Conservation (phyloP, 2,113 vertebrate species). For the Leuciscus idus region DNA sequence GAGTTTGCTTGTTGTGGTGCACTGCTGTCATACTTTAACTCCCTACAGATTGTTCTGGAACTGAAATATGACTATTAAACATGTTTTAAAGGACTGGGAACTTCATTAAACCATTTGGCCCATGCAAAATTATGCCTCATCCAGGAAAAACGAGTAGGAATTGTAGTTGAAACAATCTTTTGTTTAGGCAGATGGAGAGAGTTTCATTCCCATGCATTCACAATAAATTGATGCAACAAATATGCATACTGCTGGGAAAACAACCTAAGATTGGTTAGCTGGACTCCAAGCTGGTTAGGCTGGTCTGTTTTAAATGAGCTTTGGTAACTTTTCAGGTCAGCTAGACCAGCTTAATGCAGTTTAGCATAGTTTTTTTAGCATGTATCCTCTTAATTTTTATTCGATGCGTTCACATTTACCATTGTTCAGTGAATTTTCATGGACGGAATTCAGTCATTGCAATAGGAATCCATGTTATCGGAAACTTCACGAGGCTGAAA, state of each 20-base stretch:
- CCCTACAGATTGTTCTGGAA: constrained; percentile 3
- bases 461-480: background rate
- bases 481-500: background rate
- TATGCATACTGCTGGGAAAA: background rate
- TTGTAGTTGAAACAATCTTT: background rate
- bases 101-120: constrained; percentile 28
- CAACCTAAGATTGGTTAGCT: background rate
- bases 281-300: background rate
- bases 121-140: constrained; percentile 10
- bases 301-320: background rate
- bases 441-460: too few relatives aligned
- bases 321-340: background rate
- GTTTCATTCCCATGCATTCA: background rate
- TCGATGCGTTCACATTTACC: too few relatives aligned
- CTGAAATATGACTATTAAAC: background rate
- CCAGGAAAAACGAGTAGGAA: background rate
- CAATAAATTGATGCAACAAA: background rate
- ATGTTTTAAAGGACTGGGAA: constrained; percentile 3
- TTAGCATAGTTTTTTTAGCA: background rate
- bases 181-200: background rate
- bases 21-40: background rate
- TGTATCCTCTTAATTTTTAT: background rate
- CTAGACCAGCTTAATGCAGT: background rate
- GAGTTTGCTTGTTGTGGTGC: constrained; percentile 56
- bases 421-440: too few relatives aligned